These are phyloP conservation scores for Tetramorium alpestre DNA, from an alignment of 1,140 invertebrate species.

Conservation along the genomic window DNA sequence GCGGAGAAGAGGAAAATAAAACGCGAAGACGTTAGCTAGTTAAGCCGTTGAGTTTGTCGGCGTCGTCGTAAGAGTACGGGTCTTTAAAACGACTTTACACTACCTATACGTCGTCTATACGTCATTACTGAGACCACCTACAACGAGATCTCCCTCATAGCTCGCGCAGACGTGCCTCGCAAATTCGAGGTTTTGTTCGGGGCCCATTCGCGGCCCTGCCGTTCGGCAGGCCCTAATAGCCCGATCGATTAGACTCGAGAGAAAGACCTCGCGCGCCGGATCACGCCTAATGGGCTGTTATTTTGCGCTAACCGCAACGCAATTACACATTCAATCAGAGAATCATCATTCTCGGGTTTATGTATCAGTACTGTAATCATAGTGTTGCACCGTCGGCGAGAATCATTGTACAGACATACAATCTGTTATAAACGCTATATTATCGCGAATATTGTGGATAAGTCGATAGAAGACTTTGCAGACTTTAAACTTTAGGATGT, in stretches of 20 bases:
- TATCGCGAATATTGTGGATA: conserved; percentile 3
- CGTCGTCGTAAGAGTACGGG: neutral
- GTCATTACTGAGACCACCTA: conserved; percentile 68
- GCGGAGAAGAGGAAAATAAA: conserved; percentile 28
- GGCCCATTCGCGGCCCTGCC: conserved; percentile 61
- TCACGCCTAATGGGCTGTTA: conserved; percentile 77
- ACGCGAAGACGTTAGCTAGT: conserved; percentile 19
- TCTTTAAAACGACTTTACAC: conserved; percentile 44
- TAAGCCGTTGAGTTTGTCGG: conserved; percentile 19
- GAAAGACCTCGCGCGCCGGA: conserved; percentile 52
- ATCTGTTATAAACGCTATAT: conserved; percentile 50
- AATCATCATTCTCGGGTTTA: conserved; percentile 74
- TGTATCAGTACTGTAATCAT: conserved; percentile 76
- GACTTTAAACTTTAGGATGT: neutral
- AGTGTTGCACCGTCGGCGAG: conserved; percentile 59
- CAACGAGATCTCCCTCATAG: conserved; percentile 19
- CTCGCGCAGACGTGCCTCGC: conserved; percentile 24
- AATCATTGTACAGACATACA: conserved; percentile 60
- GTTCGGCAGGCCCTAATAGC: conserved; percentile 69
- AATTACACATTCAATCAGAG: conserved; percentile 81
- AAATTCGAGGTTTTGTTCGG: conserved; percentile 68
- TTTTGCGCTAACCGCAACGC: conserved; percentile 70
- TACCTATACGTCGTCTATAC: conserved; percentile 15
- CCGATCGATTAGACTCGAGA: conserved; percentile 71
- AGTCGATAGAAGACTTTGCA: neutral